These are phyloP conservation scores for Diabrotica virgifera DNA, from an alignment of 1,140 invertebrate genomes.

Conservation along the genomic window DNA sequence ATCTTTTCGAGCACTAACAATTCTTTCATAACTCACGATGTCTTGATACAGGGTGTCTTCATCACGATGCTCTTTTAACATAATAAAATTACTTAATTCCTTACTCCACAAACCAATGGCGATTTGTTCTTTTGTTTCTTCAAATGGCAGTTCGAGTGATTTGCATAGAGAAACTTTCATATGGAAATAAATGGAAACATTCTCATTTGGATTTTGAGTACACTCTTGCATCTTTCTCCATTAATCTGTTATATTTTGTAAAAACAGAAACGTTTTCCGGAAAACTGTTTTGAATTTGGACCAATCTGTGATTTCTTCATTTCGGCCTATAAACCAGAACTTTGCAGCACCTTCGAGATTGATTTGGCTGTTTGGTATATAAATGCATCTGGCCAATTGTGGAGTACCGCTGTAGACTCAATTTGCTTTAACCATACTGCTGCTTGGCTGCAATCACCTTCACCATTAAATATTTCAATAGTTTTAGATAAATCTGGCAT, in stretches of 20 bases:
- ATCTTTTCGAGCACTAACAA: not conserved
- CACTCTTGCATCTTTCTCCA: too few relatives aligned
- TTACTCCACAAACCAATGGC: not conserved
- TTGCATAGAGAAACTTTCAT: too few relatives aligned
- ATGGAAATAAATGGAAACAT: too few relatives aligned
- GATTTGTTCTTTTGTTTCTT: conserved; percentile 1
- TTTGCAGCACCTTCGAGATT: too few relatives aligned
- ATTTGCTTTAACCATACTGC: not conserved
- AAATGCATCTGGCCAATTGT: not conserved
- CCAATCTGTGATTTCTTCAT: too few relatives aligned
- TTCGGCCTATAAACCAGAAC: too few relatives aligned
- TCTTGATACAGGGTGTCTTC: not conserved
- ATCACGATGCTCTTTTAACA: conserved; percentile 6
- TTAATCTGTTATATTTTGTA: too few relatives aligned
- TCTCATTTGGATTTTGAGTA: too few relatives aligned
- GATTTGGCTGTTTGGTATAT: too few relatives aligned
- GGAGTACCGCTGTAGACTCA: not conserved
- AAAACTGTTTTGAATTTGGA: too few relatives aligned
- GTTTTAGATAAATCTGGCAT: not conserved
- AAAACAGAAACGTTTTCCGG: too few relatives aligned
- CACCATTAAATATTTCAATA: not conserved
- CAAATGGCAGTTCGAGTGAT: too few relatives aligned
- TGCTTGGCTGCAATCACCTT: not conserved
- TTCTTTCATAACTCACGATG: not conserved
- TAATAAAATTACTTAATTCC: not conserved